A percentile compares a stretch with the other conserved stretches of the same genome.
phyloP scores from a whole-genome alignment of 2,888 invertebrate genomes.

The Poecilobothrus nobilitatus region DNA sequence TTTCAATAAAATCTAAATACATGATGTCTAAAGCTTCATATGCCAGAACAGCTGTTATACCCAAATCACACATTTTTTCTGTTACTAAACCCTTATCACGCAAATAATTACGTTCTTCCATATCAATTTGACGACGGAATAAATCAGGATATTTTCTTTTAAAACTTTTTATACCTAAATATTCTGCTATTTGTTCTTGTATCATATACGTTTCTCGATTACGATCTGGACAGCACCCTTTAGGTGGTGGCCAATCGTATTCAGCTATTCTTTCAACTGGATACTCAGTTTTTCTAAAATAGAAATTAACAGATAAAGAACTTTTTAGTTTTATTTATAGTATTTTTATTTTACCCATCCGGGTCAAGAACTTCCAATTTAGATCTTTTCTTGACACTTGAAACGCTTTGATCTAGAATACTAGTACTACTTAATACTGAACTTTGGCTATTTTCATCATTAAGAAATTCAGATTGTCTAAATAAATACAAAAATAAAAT shows the following conservation, averaged over 20 bases:
- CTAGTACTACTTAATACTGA: conserved; percentile 63
- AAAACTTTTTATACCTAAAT: conserved; percentile 90
- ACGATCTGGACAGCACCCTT: conserved; percentile 46
- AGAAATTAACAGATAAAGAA: conserved; percentile 14
- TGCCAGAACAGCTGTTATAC: conserved; percentile 82
- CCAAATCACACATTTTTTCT: conserved; percentile 88
- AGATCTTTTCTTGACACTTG: conserved; percentile 29
- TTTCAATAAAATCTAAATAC: conserved; percentile 89
- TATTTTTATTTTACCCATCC: conserved; percentile 41
- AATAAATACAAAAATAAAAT: too few species aligned
- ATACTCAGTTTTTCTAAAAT: conserved; percentile 48
- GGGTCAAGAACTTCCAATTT: conserved; percentile 47
- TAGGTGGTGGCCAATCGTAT: conserved; percentile 79
- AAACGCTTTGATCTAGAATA: conserved; percentile 31
- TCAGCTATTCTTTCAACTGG: conserved; percentile 85
- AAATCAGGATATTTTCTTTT: conserved; percentile 91
- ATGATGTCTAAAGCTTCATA: conserved; percentile 93
- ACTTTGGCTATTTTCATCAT: conserved; percentile 72
- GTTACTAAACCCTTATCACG: conserved; percentile 73
- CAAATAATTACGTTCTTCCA: conserved; percentile 84
- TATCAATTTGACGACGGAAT: conserved; percentile 73
- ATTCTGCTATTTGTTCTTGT: conserved; percentile 94
- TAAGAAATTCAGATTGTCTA: conserved; percentile 40
- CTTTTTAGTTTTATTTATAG: neutral
- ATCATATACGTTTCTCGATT: conserved; percentile 78